Base-by-base conservation (phyloP, 2,113 vertebrate species). In the Podarcis cretensis region DNA sequence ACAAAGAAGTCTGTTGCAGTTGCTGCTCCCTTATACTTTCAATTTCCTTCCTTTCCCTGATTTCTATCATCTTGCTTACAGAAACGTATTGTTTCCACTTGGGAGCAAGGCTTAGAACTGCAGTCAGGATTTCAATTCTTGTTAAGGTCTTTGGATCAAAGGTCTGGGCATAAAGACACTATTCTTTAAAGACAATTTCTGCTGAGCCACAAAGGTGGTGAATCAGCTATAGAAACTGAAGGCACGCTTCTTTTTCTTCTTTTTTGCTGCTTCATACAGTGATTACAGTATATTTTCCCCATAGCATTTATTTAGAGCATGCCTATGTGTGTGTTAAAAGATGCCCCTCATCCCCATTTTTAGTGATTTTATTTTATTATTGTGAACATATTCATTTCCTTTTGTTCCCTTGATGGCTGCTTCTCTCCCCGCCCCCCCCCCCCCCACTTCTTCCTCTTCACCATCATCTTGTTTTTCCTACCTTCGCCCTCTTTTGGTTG, bases 91-190 rank as follows among this genome's bases (percentile, higher is more conserved):
- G 35, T 48, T 10, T 4, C 13, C 12, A 69, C 16, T 3, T 63
- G 27, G 18, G 43, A 93, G n/a, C 71, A 89, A 88, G 54, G 85
- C 2, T 81, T 59, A 74, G 65, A 89, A 27, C 4, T 83, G 27
- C 77, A 86, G 48, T 54, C 73, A 90, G n/a, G 73, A 90, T 89
- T 93, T 86, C 43, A 87, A 0, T 35, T 83, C 40, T 16, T 85
- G 6, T 74, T 85, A 81, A n/a, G 21, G 32, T 88, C 68, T 76
- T 79, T 86, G 85, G 57, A 76, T 69, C 35, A 91, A 93, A 88
- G 87, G 73, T 7, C 85, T 84, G 71, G 76, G 14, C 57, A 75
- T 10, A 27, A 93, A 91, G 25, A 73, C n/a, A 77, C 16, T n/a
- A 68, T 40, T n/a, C 85, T 90, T 87, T 69, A 69, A 54, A 89